phyloP scores from a whole-genome alignment of 2,888 invertebrate species.

The Eurytoma adleriae region DNA sequence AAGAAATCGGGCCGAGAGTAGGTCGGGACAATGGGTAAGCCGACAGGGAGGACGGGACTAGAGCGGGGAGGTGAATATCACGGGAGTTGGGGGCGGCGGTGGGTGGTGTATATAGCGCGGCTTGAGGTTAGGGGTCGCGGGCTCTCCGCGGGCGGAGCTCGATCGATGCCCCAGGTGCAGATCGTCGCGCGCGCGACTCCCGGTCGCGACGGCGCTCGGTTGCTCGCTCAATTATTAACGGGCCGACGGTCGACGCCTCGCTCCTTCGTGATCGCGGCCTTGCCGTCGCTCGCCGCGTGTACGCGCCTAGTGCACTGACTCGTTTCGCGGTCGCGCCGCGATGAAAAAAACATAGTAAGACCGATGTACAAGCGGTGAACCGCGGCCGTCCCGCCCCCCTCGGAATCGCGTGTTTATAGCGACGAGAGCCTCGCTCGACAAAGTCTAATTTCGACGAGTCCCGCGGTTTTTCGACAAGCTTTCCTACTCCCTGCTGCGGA shows the following conservation, averaged over 20 bases:
- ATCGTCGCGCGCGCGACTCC: not conserved
- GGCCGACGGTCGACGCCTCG: not conserved
- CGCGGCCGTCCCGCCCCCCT: too few relatives aligned
- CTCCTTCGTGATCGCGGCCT: conserved; percentile 17
- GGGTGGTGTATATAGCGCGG: conserved; percentile 53
- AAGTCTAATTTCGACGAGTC: too few relatives aligned
- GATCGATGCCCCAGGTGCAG: conserved; percentile 66
- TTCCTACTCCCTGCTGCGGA: too few relatives aligned
- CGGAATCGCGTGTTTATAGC: too few relatives aligned
- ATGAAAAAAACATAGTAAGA: too few relatives aligned
- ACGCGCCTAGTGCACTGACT: conserved; percentile 5
- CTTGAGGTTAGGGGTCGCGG: conserved; percentile 63
- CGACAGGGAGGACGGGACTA: too few relatives aligned
- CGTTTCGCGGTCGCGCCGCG: too few relatives aligned
- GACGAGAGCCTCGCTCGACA: too few relatives aligned
- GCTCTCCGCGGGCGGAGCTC: conserved; percentile 55
- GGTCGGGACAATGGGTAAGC: too few relatives aligned
- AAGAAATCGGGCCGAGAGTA: not conserved
- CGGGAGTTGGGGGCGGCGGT: conserved; percentile 48
- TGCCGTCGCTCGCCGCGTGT: not conserved
- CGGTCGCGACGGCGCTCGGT: conserved; percentile 1
- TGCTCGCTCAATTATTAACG: conserved; percentile 27
- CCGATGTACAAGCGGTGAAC: too few relatives aligned
- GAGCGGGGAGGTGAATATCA: conserved; percentile 42
- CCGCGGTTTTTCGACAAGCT: too few relatives aligned